phyloP scores from a whole-genome alignment of 1,140 invertebrate species.

The Planococcus citri region DNA sequence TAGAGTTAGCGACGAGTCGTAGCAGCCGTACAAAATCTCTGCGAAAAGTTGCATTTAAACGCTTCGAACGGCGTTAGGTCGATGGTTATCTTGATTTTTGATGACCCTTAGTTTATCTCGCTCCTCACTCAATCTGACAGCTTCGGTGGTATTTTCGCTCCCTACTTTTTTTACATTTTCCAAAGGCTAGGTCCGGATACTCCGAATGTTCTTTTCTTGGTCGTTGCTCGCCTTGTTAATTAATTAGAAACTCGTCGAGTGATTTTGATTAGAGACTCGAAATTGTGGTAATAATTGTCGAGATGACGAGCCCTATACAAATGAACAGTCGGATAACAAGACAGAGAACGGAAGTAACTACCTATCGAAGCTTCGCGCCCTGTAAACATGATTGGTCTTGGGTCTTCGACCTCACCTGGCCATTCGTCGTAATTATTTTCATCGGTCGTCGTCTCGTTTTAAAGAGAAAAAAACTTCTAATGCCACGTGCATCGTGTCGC shows the following conservation, averaged over 20 bases:
- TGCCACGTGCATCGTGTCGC: no score
- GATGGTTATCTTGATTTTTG: not conserved
- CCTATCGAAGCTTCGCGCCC: not conserved
- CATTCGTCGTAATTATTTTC: constrained; percentile 8
- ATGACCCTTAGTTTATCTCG: not conserved
- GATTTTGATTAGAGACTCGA: not conserved
- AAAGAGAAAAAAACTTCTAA: no score
- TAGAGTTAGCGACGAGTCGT: no score
- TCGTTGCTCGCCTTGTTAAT: not conserved
- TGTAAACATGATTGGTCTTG: not conserved
- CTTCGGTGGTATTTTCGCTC: not conserved
- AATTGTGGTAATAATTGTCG: not conserved
- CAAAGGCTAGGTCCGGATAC: no score
- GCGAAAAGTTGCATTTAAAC: constrained; percentile 1
- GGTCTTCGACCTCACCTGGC: not conserved
- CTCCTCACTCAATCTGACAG: not conserved
- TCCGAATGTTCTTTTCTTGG: not conserved
- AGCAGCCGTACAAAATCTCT: not conserved
- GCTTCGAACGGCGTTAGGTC: not conserved
- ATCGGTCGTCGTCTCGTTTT: no score
- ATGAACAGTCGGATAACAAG: no score
- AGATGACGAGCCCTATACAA: no score
- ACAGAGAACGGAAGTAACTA: not conserved
- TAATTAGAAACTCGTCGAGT: not conserved
- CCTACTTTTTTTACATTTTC: not conserved